phyloP scores from a whole-genome alignment of 2,888 invertebrate genomes.

The Belgica antarctica region DNA sequence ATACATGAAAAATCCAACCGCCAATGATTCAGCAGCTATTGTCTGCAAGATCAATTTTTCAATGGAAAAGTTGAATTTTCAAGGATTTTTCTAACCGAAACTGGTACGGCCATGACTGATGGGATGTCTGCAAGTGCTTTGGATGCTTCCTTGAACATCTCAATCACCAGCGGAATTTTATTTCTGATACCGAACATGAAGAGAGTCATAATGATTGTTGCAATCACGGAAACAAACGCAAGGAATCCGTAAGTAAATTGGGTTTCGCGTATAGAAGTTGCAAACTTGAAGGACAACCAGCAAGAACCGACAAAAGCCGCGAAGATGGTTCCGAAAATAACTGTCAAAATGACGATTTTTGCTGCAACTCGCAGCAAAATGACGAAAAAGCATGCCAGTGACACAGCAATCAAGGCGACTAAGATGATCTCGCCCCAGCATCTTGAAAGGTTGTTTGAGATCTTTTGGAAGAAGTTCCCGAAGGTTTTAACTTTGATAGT shows the following conservation, averaged over 20 bases:
- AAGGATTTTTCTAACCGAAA: slow-evolving; percentile 56
- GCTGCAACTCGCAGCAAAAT: slow-evolving; percentile 57
- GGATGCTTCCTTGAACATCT: slow-evolving; percentile 65
- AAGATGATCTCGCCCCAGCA: slow-evolving; percentile 63
- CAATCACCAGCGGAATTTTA: slow-evolving; percentile 62
- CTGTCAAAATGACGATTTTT: background rate
- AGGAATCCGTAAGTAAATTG: too few species aligned
- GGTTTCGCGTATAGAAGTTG: too few species aligned
- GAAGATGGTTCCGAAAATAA: slow-evolving; percentile 53
- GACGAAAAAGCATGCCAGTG: slow-evolving; percentile 58
- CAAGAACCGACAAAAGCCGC: slow-evolving; percentile 64
- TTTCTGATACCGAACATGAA: slow-evolving; percentile 63
- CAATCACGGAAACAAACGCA: slow-evolving; percentile 61
- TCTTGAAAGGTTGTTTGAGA: slow-evolving; percentile 60
- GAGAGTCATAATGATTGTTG: slow-evolving; percentile 59
- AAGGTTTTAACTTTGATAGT: too few species aligned
- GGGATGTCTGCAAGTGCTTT: slow-evolving; percentile 65
- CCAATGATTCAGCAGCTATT: too few species aligned
- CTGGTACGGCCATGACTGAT: slow-evolving; percentile 60
- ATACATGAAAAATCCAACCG: too few species aligned
- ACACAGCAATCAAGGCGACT: slow-evolving; percentile 61
- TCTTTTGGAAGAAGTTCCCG: slow-evolving; percentile 60
- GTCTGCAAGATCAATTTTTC: too few species aligned
- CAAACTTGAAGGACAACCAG: too few species aligned
- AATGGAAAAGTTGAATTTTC: background rate